phyloP scores from a whole-genome alignment of 1,140 invertebrate genomes.

The Tetramorium alpestre region DNA sequence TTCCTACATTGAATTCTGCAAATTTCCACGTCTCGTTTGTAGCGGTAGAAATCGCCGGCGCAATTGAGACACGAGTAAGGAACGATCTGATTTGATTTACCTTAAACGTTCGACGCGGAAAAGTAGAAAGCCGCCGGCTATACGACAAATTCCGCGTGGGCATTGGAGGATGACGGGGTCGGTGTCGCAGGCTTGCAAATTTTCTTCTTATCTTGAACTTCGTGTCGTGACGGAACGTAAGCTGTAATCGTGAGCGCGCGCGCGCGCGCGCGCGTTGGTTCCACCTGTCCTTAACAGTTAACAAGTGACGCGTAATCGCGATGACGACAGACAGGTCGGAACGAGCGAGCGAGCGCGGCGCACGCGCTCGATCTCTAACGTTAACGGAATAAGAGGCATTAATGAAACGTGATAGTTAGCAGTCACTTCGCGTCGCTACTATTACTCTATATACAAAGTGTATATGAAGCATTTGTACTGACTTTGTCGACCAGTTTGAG shows the following conservation, averaged over 20 bases:
- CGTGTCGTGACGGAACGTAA: constrained; percentile 37
- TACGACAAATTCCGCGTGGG: constrained; percentile 51
- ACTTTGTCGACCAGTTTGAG: not conserved
- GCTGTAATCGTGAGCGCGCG: constrained; percentile 25
- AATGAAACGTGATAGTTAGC: constrained; percentile 36
- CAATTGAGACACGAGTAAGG: constrained; percentile 24
- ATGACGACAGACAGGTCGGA: constrained; percentile 29
- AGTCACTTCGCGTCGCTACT: constrained; percentile 1
- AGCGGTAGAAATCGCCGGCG: constrained; percentile 19
- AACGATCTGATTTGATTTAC: constrained; percentile 51
- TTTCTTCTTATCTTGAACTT: constrained; percentile 56
- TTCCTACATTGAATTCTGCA: not conserved
- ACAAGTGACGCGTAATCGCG: constrained; percentile 50
- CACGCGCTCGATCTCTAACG: constrained; percentile 8
- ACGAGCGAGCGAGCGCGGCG: not conserved
- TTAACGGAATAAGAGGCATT: constrained; percentile 49
- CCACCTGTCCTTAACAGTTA: constrained; percentile 55
- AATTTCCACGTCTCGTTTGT: not conserved
- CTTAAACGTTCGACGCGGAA: constrained; percentile 35
- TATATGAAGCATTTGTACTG: not conserved
- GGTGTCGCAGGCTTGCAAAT: constrained; percentile 55
- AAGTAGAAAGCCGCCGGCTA: constrained; percentile 55
- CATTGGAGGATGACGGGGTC: constrained; percentile 50
- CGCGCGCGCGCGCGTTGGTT: constrained; percentile 21
- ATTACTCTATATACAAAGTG: not conserved